Percentiles rank a stretch among this genome's conserved stretches.
Conservation (phyloP, 2,888 invertebrate genomes). For the Neria commutata region DNA sequence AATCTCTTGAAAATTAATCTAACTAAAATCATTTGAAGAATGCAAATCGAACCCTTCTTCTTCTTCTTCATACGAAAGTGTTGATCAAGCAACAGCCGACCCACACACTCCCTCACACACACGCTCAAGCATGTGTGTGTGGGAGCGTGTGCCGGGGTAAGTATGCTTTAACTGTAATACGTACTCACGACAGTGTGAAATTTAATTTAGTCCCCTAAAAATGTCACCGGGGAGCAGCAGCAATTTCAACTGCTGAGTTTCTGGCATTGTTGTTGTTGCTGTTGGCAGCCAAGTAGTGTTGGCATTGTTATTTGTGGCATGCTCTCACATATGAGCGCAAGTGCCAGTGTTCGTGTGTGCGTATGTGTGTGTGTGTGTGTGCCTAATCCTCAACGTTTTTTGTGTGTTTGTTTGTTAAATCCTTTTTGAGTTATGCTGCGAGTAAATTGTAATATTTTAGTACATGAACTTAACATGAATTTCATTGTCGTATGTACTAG, state of each 20-base stretch:
- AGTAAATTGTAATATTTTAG: background rate
- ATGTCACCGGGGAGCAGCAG: background rate
- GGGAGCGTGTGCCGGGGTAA: background rate
- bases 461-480: constrained; percentile 10
- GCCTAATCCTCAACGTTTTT: background rate
- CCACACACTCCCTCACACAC: background rate
- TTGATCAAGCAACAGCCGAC: background rate
- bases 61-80: background rate
- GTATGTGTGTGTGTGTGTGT: background rate
- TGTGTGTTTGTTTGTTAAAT: constrained; percentile 2
- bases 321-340: background rate
- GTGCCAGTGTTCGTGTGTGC: background rate
- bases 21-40: constrained; percentile 11
- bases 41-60: background rate
- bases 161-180: background rate
- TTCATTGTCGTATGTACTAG: constrained; percentile 6
- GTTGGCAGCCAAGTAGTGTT: constrained; percentile 7
- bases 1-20: constrained; percentile 27
- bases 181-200: background rate
- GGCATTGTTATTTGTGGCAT: constrained; percentile 1
- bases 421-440: constrained; percentile 10
- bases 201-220: too few relatives aligned
- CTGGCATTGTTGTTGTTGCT: background rate
- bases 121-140: background rate
- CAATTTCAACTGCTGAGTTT: background rate